A percentile compares a stretch with the other conserved stretches of the same genome.
Evolutionary conservation across 1,140 invertebrate species (phyloP).

Genomic region (Dreissena rostriformis): DNA sequence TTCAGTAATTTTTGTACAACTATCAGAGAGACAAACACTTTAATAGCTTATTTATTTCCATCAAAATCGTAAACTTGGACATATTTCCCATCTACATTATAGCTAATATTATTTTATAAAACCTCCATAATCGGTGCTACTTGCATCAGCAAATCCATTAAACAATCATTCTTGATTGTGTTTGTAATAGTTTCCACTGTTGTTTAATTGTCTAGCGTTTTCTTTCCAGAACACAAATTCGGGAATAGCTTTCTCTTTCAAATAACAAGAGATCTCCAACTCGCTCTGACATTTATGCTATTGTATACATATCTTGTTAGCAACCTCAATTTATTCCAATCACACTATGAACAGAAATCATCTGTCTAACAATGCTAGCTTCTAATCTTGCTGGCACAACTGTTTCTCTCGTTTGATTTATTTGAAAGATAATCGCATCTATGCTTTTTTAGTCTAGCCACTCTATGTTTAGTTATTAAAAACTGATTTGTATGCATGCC

Average conservation of each 20-base stretch:
- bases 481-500: not conserved
- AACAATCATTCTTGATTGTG: too few relatives aligned
- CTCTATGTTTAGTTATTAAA: constrained; percentile 6
- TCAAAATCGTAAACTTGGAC: too few relatives aligned
- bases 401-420: not conserved
- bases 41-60: too few relatives aligned
- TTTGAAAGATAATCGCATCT: not conserved
- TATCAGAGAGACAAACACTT: too few relatives aligned
- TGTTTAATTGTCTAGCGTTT: not conserved
- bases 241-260: not conserved
- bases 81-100: too few relatives aligned
- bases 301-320: constrained; percentile 3
- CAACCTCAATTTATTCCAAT: not conserved
- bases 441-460: not conserved
- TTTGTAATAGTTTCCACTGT: too few relatives aligned
- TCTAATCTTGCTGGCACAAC: not conserved
- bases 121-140: too few relatives aligned
- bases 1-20: too few relatives aligned
- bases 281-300: constrained; percentile 4
- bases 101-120: too few relatives aligned
- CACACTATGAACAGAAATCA: not conserved
- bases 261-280: not conserved
- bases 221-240: not conserved
- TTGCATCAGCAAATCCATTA: too few relatives aligned
- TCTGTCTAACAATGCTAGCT: not conserved